Evolutionary conservation across 2,797 vertebrate species (phyloP), one percentile per base, ranked within the genome.

Genomic region (Decapterus maruadsi): DNA sequence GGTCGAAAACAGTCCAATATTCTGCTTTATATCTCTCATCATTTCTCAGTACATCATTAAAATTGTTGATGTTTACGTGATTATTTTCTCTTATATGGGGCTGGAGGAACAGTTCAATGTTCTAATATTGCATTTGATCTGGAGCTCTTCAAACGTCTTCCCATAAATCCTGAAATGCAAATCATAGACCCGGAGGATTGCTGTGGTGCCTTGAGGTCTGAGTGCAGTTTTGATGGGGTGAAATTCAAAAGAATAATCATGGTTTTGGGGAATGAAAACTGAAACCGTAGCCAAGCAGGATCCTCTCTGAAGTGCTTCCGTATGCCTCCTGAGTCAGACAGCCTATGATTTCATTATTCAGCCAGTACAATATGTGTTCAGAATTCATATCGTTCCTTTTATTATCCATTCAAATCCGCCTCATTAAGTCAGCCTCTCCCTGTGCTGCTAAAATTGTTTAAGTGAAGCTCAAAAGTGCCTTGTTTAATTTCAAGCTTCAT

Each of bases 171-270:
- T 85, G 55, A 90, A 81, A 92, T 92, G 91, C 87, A 92, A 93
- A 91, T 93, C 88, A 89, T 13, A 90, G 86, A 81, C 88, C 85
- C 83, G 4, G 66, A 90, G 91, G 93, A 92, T 92, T 87, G 81
- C 82, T 67, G 83, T 85, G 93, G 93, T 93, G 93, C 92, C 93
- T 90, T 76, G 81, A 88, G 90, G 93, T 94, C 93, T 94, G 92
- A 89, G 87, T 67, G 79, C 78, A 90, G 88, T 92, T 91, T 89
- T 87, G 91, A 91, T 91, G 93, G 89, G 91, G 90, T 86, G 87
- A 92, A 90, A 92, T 84, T 93, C 93, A 93, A 93, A 94, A 91
- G 93, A 93, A 93, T 94, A 94, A 92, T 93, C 92, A 90, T 85
- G 91, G 89, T 93, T 93, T 91, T 84, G 77, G 88, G 89, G 80